These are phyloP conservation scores for Ornithorhynchus anatinus DNA, from an alignment of 2,113 vertebrate genomes.

Conservation along the genomic window DNA sequence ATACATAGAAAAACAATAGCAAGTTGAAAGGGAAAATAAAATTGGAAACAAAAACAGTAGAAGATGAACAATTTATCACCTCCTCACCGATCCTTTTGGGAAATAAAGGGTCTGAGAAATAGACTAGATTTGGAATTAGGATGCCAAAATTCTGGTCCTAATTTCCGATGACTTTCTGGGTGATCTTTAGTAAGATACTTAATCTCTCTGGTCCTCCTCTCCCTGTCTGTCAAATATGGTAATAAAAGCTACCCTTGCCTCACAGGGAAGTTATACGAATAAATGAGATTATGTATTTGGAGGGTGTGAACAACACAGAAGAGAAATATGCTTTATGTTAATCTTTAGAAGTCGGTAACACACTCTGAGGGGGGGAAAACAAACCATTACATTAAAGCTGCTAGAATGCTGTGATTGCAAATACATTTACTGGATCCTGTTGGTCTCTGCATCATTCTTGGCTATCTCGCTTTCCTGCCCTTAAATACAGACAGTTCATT, in stretches of 20 bases:
- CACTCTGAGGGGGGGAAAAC: too few relatives aligned
- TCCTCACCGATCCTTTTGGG: too few relatives aligned
- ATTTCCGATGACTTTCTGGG: neutral
- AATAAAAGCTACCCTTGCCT: too few relatives aligned
- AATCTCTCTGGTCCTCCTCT: conserved; percentile 15
- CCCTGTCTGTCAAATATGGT: conserved; percentile 19
- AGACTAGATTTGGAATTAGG: neutral
- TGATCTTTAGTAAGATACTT: neutral
- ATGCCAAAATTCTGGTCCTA: conserved; percentile 1
- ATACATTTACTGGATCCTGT: neutral
- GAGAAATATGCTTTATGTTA: too few relatives aligned
- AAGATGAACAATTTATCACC: too few relatives aligned
- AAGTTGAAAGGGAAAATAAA: too few relatives aligned
- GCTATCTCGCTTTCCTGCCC: conserved; percentile 4
- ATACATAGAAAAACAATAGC: too few relatives aligned
- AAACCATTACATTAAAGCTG: neutral
- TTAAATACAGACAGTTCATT: neutral
- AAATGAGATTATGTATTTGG: neutral
- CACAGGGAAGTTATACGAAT: neutral
- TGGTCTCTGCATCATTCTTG: neutral
- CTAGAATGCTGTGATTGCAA: neutral
- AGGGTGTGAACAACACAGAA: too few relatives aligned
- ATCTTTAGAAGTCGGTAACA: too few relatives aligned
- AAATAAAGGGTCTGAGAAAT: too few relatives aligned
- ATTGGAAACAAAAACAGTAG: too few relatives aligned